Evolutionary conservation across 2,888 invertebrate genomes (phyloP).

Genomic region (Lepas anatifera): DNA sequence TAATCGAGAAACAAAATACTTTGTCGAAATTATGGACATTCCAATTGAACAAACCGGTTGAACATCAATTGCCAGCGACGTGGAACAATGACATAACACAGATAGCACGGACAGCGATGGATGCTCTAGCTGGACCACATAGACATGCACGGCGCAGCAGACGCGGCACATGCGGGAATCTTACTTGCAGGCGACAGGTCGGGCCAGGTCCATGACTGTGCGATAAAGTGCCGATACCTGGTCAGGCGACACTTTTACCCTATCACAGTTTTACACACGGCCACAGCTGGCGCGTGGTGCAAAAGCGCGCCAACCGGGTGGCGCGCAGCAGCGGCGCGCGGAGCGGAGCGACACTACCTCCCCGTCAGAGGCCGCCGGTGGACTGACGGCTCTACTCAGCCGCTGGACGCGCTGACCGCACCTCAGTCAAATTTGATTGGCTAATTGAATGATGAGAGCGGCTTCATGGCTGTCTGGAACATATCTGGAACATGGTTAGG

Average conservation of each 20-base stretch:
- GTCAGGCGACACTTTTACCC: no score
- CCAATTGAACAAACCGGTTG: no score
- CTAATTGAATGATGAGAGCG: neutral
- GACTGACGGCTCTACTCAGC: neutral
- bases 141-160: no score
- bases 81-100: no score
- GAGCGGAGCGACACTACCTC: neutral
- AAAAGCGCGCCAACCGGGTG: neutral
- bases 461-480: neutral
- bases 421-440: conserved; percentile 6
- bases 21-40: no score
- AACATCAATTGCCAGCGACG: no score
- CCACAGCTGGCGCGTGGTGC: neutral
- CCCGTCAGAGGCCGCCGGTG: neutral
- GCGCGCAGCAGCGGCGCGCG: neutral
- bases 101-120: no score
- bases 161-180: neutral
- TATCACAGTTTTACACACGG: neutral
- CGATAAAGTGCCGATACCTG: no score
- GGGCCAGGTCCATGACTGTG: neutral
- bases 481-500: neutral
- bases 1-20: no score
- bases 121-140: no score
- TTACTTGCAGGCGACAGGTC: neutral
- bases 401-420: neutral